These are phyloP conservation scores for Aegotheles bennettii DNA, from an alignment of 2,113 vertebrate genomes.

Conservation along the genomic window DNA sequence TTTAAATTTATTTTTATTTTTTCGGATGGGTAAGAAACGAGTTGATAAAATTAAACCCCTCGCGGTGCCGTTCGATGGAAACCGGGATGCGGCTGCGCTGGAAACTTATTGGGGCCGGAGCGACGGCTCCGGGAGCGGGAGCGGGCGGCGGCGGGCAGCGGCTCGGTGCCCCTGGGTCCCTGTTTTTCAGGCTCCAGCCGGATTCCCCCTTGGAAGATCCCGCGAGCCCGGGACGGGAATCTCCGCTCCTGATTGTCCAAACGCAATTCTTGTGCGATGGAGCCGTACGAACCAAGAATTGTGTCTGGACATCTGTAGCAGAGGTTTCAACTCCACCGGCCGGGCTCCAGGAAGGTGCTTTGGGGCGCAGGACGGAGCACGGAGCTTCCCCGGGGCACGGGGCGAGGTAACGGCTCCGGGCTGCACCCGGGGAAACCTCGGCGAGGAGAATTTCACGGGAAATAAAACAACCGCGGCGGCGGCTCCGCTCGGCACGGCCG, in stretches of 20 bases:
- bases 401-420: background rate
- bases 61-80: background rate
- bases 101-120: constrained; percentile 20
- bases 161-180: constrained; percentile 28
- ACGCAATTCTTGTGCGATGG: constrained; percentile 99
- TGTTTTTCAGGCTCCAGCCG: constrained; percentile 55
- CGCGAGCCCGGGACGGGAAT: constrained; percentile 68
- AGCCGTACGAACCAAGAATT: constrained; percentile 92
- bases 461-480: background rate
- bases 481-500: background rate
- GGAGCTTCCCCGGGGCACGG: background rate
- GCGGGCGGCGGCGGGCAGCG: background rate
- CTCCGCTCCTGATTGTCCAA: constrained; percentile 99
- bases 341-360: background rate
- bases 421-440: background rate
- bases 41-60: constrained; percentile 12
- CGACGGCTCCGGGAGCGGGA: background rate
- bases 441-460: background rate
- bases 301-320: constrained; percentile 99
- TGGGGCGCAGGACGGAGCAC: background rate
- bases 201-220: constrained; percentile 23
- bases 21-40: background rate
- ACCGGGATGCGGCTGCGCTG: background rate
- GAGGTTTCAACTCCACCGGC: constrained; percentile 74
- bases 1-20: background rate